Evolutionary conservation across 2,888 invertebrate species (phyloP).

Genomic region (Polydrusus cervinus): DNA sequence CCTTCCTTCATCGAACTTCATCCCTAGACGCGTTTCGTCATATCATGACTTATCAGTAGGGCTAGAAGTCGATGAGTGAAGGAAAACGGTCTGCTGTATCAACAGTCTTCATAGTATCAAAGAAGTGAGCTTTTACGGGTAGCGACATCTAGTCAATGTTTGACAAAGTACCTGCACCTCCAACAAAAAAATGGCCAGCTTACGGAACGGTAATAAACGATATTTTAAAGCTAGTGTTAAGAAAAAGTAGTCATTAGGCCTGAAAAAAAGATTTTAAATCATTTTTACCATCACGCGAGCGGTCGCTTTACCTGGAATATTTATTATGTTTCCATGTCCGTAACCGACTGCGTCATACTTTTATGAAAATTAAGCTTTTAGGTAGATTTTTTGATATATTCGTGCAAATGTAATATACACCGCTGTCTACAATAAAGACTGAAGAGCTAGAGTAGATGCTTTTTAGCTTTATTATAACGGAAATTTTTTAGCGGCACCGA

Average conservation of each 20-base stretch:
- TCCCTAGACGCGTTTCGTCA: too few species aligned
- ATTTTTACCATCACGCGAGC: neutral
- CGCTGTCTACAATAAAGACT: too few species aligned
- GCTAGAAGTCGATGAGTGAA: too few species aligned
- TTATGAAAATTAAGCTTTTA: slow-evolving; percentile 6
- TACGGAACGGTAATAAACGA: neutral
- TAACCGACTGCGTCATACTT: slow-evolving; percentile 1
- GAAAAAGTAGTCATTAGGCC: neutral
- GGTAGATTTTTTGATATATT: neutral
- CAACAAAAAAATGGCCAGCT: too few species aligned
- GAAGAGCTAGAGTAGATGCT: too few species aligned
- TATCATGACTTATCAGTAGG: too few species aligned
- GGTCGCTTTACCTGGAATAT: neutral
- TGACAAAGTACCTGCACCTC: too few species aligned
- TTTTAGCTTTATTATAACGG: neutral
- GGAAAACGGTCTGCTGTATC: too few species aligned
- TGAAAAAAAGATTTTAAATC: neutral
- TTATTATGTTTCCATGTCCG: slow-evolving; percentile 1
- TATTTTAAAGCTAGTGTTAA: neutral
- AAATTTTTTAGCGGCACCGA: neutral
- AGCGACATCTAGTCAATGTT: too few species aligned
- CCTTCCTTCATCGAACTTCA: too few species aligned
- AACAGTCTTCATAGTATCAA: too few species aligned
- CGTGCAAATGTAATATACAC: neutral
- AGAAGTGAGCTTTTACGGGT: too few species aligned